Conservation (phyloP, 2,888 invertebrate species). For the Branchipolynoe longqiensis region DNA sequence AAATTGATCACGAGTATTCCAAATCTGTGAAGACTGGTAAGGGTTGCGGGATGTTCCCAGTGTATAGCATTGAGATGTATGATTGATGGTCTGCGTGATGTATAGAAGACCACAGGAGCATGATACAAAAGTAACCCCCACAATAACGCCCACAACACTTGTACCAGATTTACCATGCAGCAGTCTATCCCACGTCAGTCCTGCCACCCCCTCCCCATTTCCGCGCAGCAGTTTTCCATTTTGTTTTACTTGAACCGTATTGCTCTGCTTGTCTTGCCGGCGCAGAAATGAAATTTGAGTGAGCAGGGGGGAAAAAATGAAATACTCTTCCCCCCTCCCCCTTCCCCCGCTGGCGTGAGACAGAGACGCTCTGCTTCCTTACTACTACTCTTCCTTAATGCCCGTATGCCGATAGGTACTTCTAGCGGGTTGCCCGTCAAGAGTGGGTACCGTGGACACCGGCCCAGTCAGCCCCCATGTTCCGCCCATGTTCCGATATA, state of each 20-base stretch:
- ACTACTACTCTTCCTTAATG: too few relatives aligned
- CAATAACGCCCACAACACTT: neutral
- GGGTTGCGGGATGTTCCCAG: conserved; percentile 47
- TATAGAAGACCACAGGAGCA: neutral
- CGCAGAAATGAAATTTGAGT: too few relatives aligned
- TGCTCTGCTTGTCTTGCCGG: neutral
- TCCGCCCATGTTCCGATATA: too few relatives aligned
- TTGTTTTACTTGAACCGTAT: conserved; percentile 13
- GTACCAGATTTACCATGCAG: neutral
- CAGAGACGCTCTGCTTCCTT: too few relatives aligned
- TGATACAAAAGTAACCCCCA: neutral
- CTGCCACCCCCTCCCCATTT: neutral
- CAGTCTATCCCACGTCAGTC: conserved; percentile 1
- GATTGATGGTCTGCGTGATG: conserved; percentile 9
- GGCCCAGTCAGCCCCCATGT: too few relatives aligned
- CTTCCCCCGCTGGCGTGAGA: too few relatives aligned
- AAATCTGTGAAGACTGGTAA: conserved; percentile 40
- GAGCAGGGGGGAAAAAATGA: too few relatives aligned
- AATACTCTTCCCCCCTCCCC: too few relatives aligned
- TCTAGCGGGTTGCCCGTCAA: too few relatives aligned
- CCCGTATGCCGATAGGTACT: too few relatives aligned
- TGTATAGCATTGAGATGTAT: conserved; percentile 23
- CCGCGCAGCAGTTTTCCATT: neutral
- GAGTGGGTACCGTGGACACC: too few relatives aligned
- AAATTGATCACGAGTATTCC: conserved; percentile 46